Conservation (phyloP, 2,797 vertebrate species). For the Coracias cyanogaster region DNA sequence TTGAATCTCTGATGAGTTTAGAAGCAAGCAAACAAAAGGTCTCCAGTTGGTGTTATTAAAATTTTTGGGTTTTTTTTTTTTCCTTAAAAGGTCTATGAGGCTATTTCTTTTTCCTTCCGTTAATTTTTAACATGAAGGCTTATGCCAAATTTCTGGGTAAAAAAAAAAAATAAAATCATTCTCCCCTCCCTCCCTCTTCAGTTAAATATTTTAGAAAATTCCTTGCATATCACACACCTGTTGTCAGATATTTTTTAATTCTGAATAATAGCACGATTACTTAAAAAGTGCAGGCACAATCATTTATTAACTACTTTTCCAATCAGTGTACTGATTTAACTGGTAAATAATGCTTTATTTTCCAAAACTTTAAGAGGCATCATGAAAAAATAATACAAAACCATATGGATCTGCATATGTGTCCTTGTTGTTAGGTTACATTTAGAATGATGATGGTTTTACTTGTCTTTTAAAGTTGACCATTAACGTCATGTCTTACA, state of each 20-base stretch:
- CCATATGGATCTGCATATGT: fast-evolving
- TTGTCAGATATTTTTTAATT: background rate
- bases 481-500: background rate
- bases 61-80: background rate
- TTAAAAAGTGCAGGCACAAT: background rate
- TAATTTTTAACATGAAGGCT: background rate
- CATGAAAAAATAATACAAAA: background rate
- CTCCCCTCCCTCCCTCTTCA: background rate
- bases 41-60: background rate
- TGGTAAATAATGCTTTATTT: background rate
- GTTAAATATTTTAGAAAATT: background rate
- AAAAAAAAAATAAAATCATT: background rate
- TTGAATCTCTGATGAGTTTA: background rate
- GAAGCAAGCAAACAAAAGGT: background rate
- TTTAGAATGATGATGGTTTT: background rate
- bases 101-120: background rate
- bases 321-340: background rate
- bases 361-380: background rate
- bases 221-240: background rate
- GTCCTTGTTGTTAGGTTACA: background rate
- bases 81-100: background rate
- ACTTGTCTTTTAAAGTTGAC: background rate
- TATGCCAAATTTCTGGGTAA: fast-evolving
- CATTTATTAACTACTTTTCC: background rate
- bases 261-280: background rate